These are phyloP conservation scores for Notothenia coriiceps DNA, from an alignment of 2,113 vertebrate genomes.

Conservation along the genomic window DNA sequence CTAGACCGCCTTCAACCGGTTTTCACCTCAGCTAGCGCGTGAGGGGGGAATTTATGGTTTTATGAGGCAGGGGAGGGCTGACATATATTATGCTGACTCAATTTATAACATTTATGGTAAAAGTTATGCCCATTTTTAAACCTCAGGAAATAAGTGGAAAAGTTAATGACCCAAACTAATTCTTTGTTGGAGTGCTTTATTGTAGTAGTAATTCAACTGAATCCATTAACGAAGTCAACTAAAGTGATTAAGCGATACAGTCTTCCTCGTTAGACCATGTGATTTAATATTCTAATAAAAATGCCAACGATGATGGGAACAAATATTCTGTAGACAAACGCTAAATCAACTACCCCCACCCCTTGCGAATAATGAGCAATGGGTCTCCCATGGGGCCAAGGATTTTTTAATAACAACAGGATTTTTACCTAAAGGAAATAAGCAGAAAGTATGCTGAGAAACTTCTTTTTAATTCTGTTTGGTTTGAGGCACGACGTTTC, in stretches of 20 bases:
- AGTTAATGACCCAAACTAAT: conserved; percentile 49
- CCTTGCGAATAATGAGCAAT: conserved; percentile 1
- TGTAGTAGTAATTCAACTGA: conserved; percentile 39
- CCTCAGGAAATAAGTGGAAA: conserved; percentile 26
- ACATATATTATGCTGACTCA: conserved; percentile 40
- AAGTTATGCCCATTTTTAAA: conserved; percentile 42
- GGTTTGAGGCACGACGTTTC: conserved; percentile 15
- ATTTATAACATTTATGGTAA: conserved; percentile 39
- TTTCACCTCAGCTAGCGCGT: conserved; percentile 70
- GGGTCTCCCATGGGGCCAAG: conserved; percentile 18
- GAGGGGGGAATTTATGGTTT: conserved; percentile 62
- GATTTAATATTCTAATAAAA: conserved; percentile 70
- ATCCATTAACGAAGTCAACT: conserved; percentile 47
- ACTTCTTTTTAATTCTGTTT: neutral
- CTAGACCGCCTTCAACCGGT: conserved; percentile 73
- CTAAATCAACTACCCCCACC: conserved; percentile 51
- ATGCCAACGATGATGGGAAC: conserved; percentile 55
- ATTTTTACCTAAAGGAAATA: conserved; percentile 47
- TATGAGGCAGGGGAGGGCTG: conserved; percentile 33
- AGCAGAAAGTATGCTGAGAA: conserved; percentile 9
- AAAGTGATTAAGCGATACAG: conserved; percentile 44
- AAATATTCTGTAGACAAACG: conserved; percentile 41
- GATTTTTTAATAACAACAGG: conserved; percentile 43
- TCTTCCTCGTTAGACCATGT: conserved; percentile 29
- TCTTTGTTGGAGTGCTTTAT: conserved; percentile 33